phyloP scores from a whole-genome alignment of 2,888 invertebrate species.

The Pyralis farinalis region DNA sequence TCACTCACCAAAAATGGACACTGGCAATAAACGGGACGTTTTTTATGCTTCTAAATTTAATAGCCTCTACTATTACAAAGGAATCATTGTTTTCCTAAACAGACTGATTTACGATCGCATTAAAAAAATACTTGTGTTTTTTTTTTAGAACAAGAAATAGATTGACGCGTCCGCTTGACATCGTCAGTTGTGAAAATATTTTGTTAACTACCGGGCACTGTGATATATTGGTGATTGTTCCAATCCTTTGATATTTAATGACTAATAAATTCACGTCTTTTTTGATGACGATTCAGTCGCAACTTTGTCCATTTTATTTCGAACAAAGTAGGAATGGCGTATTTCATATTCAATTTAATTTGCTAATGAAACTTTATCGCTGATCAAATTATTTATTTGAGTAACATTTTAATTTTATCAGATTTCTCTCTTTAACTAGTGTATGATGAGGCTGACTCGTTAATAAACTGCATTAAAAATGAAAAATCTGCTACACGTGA shows the following conservation, averaged over 20 bases:
- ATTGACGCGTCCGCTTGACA: slow-evolving; percentile 27
- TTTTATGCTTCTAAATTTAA: slow-evolving; percentile 69
- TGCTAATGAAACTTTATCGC: too few species aligned
- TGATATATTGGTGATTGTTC: slow-evolving; percentile 37
- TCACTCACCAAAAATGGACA: slow-evolving; percentile 41
- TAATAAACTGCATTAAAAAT: too few species aligned
- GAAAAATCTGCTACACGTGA: too few species aligned
- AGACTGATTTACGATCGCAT: slow-evolving; percentile 58
- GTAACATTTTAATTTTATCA: too few species aligned
- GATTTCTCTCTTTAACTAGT: too few species aligned
- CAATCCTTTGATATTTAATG: slow-evolving; percentile 23
- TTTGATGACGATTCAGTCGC: slow-evolving; percentile 1
- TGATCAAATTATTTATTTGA: too few species aligned
- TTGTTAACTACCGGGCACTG: slow-evolving; percentile 53
- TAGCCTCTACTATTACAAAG: slow-evolving; percentile 77
- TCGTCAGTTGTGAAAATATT: slow-evolving; percentile 50
- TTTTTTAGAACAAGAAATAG: slow-evolving; percentile 17
- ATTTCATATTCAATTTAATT: too few species aligned
- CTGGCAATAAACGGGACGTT: slow-evolving; percentile 38
- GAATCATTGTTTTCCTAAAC: slow-evolving; percentile 73
- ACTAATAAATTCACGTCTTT: slow-evolving; percentile 13
- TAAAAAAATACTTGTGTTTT: slow-evolving; percentile 23
- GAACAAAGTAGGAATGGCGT: too few species aligned
- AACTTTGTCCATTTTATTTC: not conserved
- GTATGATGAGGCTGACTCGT: too few species aligned